A percentile compares a stretch with the other conserved stretches of the same genome.
Conservation (phyloP, 2,113 vertebrate genomes). For the Ondatra zibethicus region DNA sequence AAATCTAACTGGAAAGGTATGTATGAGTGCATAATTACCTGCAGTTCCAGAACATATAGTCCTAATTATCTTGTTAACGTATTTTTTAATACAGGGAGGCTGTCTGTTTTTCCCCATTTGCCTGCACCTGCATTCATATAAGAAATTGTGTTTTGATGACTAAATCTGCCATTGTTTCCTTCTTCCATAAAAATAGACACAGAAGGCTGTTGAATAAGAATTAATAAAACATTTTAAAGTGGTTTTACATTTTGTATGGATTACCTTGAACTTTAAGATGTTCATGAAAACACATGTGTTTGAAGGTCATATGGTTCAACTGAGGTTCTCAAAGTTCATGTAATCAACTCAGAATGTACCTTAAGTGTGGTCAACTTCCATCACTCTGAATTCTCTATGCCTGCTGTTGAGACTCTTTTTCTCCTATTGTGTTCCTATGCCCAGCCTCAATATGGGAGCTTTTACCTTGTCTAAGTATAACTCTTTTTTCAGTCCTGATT, state of each 20-base stretch:
- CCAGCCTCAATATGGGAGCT: no score
- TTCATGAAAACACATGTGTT: neutral
- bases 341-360: neutral
- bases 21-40: neutral
- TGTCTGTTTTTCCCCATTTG: neutral
- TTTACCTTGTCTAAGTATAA: neutral
- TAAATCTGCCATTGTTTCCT: conserved; percentile 17
- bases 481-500: no score
- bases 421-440: neutral
- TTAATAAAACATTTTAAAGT: conserved; percentile 33
- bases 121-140: conserved; percentile 6
- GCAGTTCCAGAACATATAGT: neutral
- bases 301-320: neutral
- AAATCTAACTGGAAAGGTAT: neutral
- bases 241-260: conserved; percentile 10
- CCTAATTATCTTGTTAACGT: neutral
- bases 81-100: neutral
- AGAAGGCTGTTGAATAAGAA: conserved; percentile 2
- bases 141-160: conserved; percentile 35
- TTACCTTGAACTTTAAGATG: neutral
- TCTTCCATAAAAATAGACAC: conserved; percentile 21
- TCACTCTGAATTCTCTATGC: neutral
- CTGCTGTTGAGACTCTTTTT: neutral
- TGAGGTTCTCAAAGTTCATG: neutral
- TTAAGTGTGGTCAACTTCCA: neutral